Conservation (phyloP, 1,140 invertebrate genomes). For the Cyrtorhinus lividipennis region DNA sequence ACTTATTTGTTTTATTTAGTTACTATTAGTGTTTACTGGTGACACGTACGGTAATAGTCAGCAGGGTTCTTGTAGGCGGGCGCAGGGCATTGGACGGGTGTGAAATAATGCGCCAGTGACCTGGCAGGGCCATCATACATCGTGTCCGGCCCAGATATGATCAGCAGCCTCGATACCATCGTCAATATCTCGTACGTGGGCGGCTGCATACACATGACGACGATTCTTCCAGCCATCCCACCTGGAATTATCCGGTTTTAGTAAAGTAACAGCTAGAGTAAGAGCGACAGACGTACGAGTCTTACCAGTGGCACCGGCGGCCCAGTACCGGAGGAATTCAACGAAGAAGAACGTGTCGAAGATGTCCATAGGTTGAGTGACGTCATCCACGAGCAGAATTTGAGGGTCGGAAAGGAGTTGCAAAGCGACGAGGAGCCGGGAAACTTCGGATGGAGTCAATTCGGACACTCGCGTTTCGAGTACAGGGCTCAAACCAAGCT, state of each 20-base stretch:
- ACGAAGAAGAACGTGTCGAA: conserved; percentile 91
- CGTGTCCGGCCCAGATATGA: conserved; percentile 75
- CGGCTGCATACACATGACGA: conserved; percentile 82
- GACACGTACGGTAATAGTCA: conserved; percentile 85
- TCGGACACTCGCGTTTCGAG: conserved; percentile 57
- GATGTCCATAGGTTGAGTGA: conserved; percentile 85
- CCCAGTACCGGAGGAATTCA: conserved; percentile 88
- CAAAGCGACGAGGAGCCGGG: conserved; percentile 72
- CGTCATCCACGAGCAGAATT: conserved; percentile 72
- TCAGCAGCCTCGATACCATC: conserved; percentile 73
- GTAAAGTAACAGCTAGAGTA: conserved; percentile 12
- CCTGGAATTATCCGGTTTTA: conserved; percentile 22
- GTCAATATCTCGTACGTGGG: conserved; percentile 91
- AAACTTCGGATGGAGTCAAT: conserved; percentile 71
- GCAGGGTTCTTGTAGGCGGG: conserved; percentile 92
- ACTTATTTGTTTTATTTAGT: no score
- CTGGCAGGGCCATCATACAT: conserved; percentile 79
- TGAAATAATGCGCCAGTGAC: conserved; percentile 86
- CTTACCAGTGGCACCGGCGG: conserved; percentile 51
- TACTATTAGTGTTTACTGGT: no score
- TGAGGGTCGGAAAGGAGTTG: conserved; percentile 71
- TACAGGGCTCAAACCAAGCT: conserved; percentile 74
- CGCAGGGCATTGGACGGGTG: conserved; percentile 84
- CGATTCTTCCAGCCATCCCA: conserved; percentile 43
- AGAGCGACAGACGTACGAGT: not conserved